phyloP scores from a whole-genome alignment of 2,113 vertebrate species.

The Phyllostomus hastatus region DNA sequence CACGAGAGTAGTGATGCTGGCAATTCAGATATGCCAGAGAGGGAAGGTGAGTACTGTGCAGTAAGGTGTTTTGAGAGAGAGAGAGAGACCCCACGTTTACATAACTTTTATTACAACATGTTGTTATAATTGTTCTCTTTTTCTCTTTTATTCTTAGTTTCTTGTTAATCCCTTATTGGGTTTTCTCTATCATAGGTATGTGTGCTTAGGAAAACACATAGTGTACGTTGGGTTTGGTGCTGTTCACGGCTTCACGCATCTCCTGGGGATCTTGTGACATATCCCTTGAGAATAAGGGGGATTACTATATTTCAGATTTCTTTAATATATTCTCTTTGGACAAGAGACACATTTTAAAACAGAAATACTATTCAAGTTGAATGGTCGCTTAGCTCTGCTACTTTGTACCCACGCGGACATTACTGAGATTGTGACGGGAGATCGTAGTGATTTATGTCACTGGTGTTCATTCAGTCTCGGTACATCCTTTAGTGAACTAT shows the following conservation, averaged over 20 bases:
- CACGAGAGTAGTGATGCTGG: neutral
- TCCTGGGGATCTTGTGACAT: neutral
- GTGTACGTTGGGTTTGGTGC: neutral
- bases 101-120: neutral
- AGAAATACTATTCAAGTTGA: neutral
- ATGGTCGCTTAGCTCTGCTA: neutral
- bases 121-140: neutral
- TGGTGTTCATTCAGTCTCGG: neutral
- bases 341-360: neutral
- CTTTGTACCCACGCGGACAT: neutral
- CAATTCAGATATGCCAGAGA: neutral
- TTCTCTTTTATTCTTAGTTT: neutral
- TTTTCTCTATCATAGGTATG: neutral
- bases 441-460: neutral
- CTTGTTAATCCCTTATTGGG: too few relatives aligned
- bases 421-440: neutral
- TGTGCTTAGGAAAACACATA: neutral
- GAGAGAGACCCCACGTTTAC: too few relatives aligned
- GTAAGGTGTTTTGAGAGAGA: neutral
- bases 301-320: neutral
- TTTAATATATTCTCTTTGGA: neutral
- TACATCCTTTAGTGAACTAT: neutral
- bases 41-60: neutral
- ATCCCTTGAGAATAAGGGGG: neutral
- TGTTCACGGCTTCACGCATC: neutral